A percentile compares a stretch with the other conserved stretches of the same genome.
These are phyloP conservation scores for Otus sunia DNA, from an alignment of 2,113 vertebrate species.

Conservation along the genomic window DNA sequence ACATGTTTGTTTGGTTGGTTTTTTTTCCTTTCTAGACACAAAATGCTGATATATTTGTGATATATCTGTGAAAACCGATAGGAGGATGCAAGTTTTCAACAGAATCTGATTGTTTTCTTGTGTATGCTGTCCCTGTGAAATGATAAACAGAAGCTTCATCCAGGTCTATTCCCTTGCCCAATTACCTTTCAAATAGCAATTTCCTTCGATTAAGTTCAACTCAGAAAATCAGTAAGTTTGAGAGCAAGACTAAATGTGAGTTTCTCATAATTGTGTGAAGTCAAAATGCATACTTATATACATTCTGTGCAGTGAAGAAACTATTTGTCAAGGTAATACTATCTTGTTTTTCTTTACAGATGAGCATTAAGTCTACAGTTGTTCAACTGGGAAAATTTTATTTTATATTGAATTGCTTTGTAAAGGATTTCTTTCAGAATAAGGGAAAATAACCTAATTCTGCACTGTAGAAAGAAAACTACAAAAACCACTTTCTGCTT, in stretches of 20 bases:
- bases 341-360: neutral
- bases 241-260: neutral
- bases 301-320: neutral
- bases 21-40: neutral
- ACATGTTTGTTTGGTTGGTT: neutral
- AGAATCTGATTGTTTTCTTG: neutral
- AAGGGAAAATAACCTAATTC: neutral
- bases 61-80: neutral
- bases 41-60: neutral
- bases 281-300: neutral
- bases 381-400: neutral
- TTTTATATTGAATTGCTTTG: neutral
- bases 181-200: neutral
- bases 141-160: neutral
- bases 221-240: neutral
- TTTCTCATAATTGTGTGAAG: neutral
- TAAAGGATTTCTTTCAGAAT: neutral
- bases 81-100: neutral
- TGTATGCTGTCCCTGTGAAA: neutral
- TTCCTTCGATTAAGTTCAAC: neutral
- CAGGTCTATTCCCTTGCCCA: neutral
- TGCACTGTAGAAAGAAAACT: neutral
- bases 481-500: neutral
- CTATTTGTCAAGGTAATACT: neutral
- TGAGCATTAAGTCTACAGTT: neutral